Base-by-base conservation (phyloP, 2,113 vertebrate genomes). In the Turnix velox region DNA sequence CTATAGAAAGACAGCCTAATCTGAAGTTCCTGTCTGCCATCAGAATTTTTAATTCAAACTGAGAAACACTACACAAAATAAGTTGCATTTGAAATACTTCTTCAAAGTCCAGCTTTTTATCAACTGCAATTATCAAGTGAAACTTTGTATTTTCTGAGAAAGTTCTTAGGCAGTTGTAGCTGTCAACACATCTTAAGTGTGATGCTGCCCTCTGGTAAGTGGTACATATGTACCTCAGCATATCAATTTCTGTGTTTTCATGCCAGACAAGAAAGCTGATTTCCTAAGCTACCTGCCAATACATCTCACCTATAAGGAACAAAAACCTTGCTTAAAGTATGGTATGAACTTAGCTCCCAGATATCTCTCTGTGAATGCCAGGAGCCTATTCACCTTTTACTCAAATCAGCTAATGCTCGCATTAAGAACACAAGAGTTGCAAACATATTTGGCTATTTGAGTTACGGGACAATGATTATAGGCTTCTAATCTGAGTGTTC, bases 211-310 rank as follows among this genome's bases (percentile, higher is more conserved):
- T 89, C 78, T 90, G 49, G 80, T 87, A 93, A 51, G 45, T 73
- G 63, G 72, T 59, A 89, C 45, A 31, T 63, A 80, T 17, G 58
- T 73, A 84, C 46, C 39, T 73, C 62, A 62, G 77, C 42, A 66
- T 61, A 93, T 49, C 81, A 76, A 89, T 66, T 86, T 62, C 80
- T 89, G 39, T 66, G 89, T 93, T 91, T 93, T 79, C 71, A 68
- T 76, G 66, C 39, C 52, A 85, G 49, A 66, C 42, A n/a, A 91
- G 35, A 62, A 65, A 87, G 71, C 28, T 5, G 3, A 72, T 78
- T 90, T 95, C 37, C 61, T 52, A 59, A 92, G 35, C 22, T 54
- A 80, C 35, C 54, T 94, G 74, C 39, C 74, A 93, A 80, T 66
- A 62, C 42, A 69, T 33, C 30, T 89, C 55, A 69, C 51, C 65